phyloP scores from a whole-genome alignment of 2,888 invertebrate genomes.

The Stomorhina lunata region DNA sequence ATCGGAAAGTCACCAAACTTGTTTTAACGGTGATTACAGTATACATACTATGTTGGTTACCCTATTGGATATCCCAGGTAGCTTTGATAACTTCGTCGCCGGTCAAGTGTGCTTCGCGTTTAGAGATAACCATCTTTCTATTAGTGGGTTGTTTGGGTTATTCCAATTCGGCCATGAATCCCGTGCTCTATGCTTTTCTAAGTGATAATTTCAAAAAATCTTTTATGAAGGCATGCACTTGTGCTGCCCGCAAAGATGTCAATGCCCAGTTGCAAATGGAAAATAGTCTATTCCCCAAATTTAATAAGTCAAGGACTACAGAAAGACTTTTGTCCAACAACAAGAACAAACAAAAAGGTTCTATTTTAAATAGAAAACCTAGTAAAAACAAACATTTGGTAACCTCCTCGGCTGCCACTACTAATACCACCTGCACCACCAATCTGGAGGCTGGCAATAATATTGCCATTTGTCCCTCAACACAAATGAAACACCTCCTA shows the following conservation, averaged over 20 bases:
- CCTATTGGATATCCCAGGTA: constrained; percentile 95
- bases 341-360: constrained; percentile 71
- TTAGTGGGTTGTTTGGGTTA: constrained; percentile 89
- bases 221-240: constrained; percentile 93
- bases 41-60: constrained; percentile 94
- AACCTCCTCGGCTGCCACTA: constrained; percentile 60
- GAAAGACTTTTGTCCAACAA: constrained; percentile 70
- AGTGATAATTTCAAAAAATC: constrained; percentile 97
- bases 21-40: constrained; percentile 95
- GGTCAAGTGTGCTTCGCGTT: constrained; percentile 85
- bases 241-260: constrained; percentile 91
- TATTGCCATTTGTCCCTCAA: constrained; percentile 56
- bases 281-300: constrained; percentile 88
- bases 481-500: constrained; percentile 60
- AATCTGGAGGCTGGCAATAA: constrained; percentile 61
- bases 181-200: constrained; percentile 93
- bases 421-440: constrained; percentile 66
- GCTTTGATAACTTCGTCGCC: constrained; percentile 88
- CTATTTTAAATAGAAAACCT: constrained; percentile 68
- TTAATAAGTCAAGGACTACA: constrained; percentile 75
- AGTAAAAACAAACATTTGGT: constrained; percentile 65
- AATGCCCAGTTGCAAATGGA: constrained; percentile 93
- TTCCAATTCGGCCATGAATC: constrained; percentile 96
- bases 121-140: constrained; percentile 90
- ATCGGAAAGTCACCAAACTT: constrained; percentile 94